These are phyloP conservation scores for Petrophora chlorosata DNA, from an alignment of 2,888 invertebrate species.

Conservation along the genomic window DNA sequence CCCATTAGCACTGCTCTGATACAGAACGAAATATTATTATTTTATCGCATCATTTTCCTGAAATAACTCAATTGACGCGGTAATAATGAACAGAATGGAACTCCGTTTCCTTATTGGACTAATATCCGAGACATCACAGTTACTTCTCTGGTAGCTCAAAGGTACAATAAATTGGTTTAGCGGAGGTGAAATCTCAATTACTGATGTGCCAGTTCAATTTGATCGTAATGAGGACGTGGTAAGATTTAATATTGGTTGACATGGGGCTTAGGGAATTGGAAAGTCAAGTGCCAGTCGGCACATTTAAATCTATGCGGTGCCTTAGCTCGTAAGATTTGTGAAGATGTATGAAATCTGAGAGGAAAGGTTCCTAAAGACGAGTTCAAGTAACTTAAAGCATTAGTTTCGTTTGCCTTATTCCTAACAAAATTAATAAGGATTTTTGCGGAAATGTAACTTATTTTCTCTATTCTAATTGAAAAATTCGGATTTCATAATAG, in stretches of 20 bases:
- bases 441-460: too few relatives aligned
- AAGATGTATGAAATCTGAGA: too few relatives aligned
- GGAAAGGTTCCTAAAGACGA: too few relatives aligned
- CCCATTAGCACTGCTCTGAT: neutral
- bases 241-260: conserved; percentile 32
- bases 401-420: too few relatives aligned
- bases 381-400: too few relatives aligned
- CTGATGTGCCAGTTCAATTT: conserved; percentile 28
- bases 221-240: conserved; percentile 26
- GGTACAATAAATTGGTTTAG: conserved; percentile 55
- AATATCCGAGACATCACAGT: conserved; percentile 52
- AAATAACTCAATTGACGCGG: conserved; percentile 30
- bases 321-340: too few relatives aligned
- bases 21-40: neutral
- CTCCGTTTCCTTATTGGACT: conserved; percentile 55
- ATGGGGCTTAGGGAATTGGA: conserved; percentile 14
- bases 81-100: conserved; percentile 51
- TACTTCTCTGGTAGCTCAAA: conserved; percentile 53
- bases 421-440: too few relatives aligned
- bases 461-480: too few relatives aligned
- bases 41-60: conserved; percentile 1
- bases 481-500: too few relatives aligned
- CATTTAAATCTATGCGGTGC: neutral
- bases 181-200: conserved; percentile 44
- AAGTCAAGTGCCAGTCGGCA: conserved; percentile 8